Conservation (phyloP, 2,797 vertebrate species). For the Sarcoramphus papa region DNA sequence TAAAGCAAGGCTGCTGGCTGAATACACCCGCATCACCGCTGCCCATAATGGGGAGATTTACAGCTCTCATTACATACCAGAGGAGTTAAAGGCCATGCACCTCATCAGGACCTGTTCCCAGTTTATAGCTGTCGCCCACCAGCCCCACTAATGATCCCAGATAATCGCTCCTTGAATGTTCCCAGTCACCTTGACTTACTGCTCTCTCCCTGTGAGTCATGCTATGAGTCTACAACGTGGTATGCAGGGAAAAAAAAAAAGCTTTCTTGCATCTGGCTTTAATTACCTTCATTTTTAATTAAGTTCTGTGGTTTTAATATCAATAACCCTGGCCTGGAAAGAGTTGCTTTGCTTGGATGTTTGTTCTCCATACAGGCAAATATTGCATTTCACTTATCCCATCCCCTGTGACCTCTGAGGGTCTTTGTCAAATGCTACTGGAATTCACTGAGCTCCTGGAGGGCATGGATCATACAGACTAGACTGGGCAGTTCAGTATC, state of each 20-base stretch:
- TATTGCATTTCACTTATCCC: not conserved
- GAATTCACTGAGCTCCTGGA: not conserved
- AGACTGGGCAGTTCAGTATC: not conserved
- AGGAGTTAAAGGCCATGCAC: not conserved
- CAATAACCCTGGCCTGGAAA: not conserved
- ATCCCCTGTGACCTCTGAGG: not conserved
- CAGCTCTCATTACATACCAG: not conserved
- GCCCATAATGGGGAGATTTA: not conserved
- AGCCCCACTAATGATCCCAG: not conserved
- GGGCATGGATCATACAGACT: not conserved
- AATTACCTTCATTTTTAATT: constrained; percentile 33
- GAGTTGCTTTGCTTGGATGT: not conserved
- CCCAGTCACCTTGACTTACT: constrained; percentile 18
- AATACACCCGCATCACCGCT: not conserved
- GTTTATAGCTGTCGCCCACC: not conserved
- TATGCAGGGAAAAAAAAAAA: not conserved
- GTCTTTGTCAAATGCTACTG: not conserved
- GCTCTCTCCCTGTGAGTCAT: not conserved
- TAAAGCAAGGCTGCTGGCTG: not conserved
- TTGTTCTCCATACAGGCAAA: not conserved
- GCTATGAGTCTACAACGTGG: not conserved
- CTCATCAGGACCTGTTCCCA: not conserved
- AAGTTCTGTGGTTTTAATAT: constrained; percentile 17
- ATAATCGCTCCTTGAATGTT: constrained; percentile 2
- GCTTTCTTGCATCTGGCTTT: constrained; percentile 15